Evolutionary conservation across 2,888 invertebrate species (phyloP).

Genomic region (Tinea trinotella): DNA sequence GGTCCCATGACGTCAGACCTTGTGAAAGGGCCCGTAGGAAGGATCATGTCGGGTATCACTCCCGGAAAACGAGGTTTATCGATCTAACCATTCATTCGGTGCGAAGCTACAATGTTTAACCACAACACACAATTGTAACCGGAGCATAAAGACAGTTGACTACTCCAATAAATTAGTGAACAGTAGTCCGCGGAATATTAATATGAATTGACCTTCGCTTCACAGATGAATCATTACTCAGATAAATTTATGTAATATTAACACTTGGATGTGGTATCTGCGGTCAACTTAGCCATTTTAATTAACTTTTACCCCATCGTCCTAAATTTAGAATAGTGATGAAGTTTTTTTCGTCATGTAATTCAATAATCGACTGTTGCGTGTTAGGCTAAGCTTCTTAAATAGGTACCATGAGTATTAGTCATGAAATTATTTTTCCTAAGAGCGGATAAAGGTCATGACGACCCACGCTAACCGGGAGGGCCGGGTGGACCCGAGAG

Average conservation of each 20-base stretch:
- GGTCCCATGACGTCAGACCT: constrained; percentile 11
- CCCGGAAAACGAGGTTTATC: constrained; percentile 12
- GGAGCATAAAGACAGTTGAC: neutral
- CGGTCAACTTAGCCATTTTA: neutral
- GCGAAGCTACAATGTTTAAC: neutral
- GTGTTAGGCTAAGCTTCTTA: neutral
- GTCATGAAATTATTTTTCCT: constrained; percentile 29
- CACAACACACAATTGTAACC: neutral
- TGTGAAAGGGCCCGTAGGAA: constrained; percentile 1
- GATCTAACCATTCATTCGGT: neutral
- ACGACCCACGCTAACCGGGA: constrained; percentile 66
- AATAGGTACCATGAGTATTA: constrained; percentile 6
- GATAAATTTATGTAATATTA: neutral
- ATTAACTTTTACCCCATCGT: neutral
- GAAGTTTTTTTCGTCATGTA: neutral
- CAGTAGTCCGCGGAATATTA: constrained; percentile 2
- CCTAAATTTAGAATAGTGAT: neutral
- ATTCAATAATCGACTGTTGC: neutral
- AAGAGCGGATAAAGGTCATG: constrained; percentile 68
- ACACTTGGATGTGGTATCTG: too few relatives aligned
- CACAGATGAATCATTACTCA: neutral
- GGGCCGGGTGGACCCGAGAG: constrained; percentile 33
- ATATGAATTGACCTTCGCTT: constrained; percentile 2
- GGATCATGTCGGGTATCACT: neutral
- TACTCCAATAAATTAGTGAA: neutral